Evolutionary conservation across 2,113 vertebrate genomes (phyloP), one percentile per base, ranked within the genome.

Genomic region (Electrona antarctica): DNA sequence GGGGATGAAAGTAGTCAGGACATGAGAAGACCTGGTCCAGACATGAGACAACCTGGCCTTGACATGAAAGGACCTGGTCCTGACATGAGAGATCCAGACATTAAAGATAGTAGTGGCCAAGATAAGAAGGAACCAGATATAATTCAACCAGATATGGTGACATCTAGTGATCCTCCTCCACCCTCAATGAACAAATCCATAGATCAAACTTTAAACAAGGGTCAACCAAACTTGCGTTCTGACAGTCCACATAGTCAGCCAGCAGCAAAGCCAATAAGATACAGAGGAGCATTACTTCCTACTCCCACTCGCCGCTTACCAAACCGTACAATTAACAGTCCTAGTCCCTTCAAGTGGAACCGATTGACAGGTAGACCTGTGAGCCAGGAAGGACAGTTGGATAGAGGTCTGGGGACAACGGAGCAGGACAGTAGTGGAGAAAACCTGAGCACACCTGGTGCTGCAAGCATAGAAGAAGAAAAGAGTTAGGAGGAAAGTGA

Each of bases 241-340:
- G 91, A 92, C 15, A 90, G 89, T 46, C 91, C 86, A 7, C 63
- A 90, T 66, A 75, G 76, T 54, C 81, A 89, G 1, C 91, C 90
- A 64, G 80, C 73, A 5, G 74, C 88, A 80, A 94, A 92, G 79
- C 88, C 92, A 1, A 81, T 64, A 1, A 82, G 85, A 61, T 82
- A 68, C 29, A 95, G 94, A 51, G 85, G 93, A 76, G 95, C 95
- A 10, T 92, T 97, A 73, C 93, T 98, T 64, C 97, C 96, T 41
- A 95, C 95, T 79, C 94, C 94, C 0, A 87, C 33, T 41, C 33
- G 89, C 29, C 79, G 57, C 6, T 70, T 73, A 5, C 75, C 79
- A 1, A 85, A 85, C 72, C 69, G 79, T 1, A 69, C 88, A 0
- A 89, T 88, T 3, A 92, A 89, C 13, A 94, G 90, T 71, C 75